Base-by-base conservation (phyloP, 2,113 vertebrate genomes). In the Fulmarus glacialis region DNA sequence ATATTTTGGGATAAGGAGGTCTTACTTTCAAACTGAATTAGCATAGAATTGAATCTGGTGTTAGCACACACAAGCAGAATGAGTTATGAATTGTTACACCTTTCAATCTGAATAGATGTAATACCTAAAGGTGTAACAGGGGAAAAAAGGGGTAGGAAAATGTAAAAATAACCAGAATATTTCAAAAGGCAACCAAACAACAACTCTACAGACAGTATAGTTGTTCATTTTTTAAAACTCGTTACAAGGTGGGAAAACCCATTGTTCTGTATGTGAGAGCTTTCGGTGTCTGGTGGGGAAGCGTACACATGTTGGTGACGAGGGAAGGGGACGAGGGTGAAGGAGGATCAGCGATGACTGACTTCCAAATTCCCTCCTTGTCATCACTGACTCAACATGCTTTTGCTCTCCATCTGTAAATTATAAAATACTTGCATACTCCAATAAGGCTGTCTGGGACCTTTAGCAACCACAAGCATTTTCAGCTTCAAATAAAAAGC, bases 301-400 rank as follows among this genome's bases (percentile, higher is more conserved):
- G 34, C 3, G 1, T 3, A 11, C 1, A 1, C 17, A 0, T 1
- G 17, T 2, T 27, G 40, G 63, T 2, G 11, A 27, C 0, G 3
- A 47, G 68, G 34, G 38, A 53, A 62, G 26, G 53, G 64, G 59
- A 63, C 3, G 3, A 43, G 59, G 13, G 38, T 0, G 4, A 40
- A 45, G 63, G 47, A 22, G 27, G 23, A 23, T 27, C 42, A 27
- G 15, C 6, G 0, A 6, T 20, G 71, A 72, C 22, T 24, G 64
- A 53, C 70, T 79, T 19, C 70, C 3, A 0, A 29, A 27, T 43
- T 70, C 72, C 77, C 66, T 53, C 89, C 89, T 24, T 60, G 84
- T 67, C 86, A 70, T 59, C 81, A 26, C 56, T 6, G 64, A 13
- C 66, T 86, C 81, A 11, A 68, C 15, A 2, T 1, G 24, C 55